Evolutionary conservation across 64 coral and sea anemone genomes (phyloP).

Genomic region (Montipora capricornis): DNA sequence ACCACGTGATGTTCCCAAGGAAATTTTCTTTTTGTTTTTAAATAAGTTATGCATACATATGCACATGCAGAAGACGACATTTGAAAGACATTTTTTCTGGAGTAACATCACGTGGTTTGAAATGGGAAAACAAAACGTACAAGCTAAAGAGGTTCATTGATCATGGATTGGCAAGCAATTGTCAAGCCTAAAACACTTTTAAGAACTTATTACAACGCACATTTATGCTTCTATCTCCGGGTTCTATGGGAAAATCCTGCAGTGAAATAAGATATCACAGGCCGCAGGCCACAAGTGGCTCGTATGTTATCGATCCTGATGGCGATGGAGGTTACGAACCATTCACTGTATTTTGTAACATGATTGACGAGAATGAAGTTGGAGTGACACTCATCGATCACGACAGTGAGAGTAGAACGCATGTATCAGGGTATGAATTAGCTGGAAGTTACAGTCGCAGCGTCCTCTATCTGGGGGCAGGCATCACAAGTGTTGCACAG

Average conservation of each 20-base stretch:
- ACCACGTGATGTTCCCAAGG: too few relatives aligned
- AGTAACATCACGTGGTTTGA: too few relatives aligned
- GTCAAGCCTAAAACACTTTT: too few relatives aligned
- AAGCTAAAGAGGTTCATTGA: too few relatives aligned
- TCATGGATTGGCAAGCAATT: too few relatives aligned
- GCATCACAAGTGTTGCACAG: slow-evolving; percentile 16
- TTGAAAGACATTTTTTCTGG: too few relatives aligned
- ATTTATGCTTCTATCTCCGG: too few relatives aligned
- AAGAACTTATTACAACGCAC: too few relatives aligned
- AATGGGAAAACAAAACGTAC: too few relatives aligned
- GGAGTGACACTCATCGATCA: slow-evolving; percentile 67
- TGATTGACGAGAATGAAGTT: slow-evolving; percentile 53
- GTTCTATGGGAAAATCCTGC: neutral
- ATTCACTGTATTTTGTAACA: slow-evolving; percentile 64
- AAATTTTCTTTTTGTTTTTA: too few relatives aligned
- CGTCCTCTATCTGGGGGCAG: neutral
- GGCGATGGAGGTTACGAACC: neutral
- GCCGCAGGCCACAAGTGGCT: neutral
- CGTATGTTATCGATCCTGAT: slow-evolving; percentile 33
- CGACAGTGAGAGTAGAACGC: slow-evolving; percentile 54
- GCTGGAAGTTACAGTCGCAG: slow-evolving; percentile 26
- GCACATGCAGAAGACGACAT: too few relatives aligned
- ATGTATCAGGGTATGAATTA: slow-evolving; percentile 44
- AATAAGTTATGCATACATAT: too few relatives aligned
- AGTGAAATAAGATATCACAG: neutral